A percentile compares a stretch with the other conserved stretches of the same genome.
Conservation (phyloP, 2,888 invertebrate genomes). For the Coleophora flavipennella region DNA sequence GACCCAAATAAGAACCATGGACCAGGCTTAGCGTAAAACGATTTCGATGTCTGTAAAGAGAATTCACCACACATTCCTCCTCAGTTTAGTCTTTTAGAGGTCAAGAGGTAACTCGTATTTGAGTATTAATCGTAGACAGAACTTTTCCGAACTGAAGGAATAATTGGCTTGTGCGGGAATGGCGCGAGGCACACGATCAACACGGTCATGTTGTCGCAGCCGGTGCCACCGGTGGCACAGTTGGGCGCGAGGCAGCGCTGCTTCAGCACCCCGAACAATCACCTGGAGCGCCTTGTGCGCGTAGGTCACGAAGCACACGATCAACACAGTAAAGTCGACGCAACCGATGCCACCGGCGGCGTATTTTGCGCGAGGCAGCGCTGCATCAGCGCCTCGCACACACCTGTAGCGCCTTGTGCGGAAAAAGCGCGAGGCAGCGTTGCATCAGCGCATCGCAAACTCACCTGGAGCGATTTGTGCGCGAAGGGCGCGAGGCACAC, state of each 20-base stretch:
- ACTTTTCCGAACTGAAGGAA: too few species aligned
- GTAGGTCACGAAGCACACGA: constrained; percentile 80
- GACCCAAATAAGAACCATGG: too few species aligned
- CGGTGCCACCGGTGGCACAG: constrained; percentile 96
- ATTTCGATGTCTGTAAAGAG: too few species aligned
- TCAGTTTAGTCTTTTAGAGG: too few species aligned
- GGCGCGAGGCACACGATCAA: constrained; percentile 84
- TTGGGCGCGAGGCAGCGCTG: too few species aligned
- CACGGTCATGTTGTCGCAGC: constrained; percentile 99
- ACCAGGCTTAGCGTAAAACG: too few species aligned
- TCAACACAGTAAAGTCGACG: constrained; percentile 98
- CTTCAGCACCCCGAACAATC: too few species aligned
- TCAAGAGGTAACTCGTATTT: constrained; percentile 96
- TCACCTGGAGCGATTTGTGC: constrained; percentile 29
- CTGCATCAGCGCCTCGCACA: constrained; percentile 96
- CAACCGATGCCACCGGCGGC: constrained; percentile 97
- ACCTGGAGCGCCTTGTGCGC: too few species aligned
- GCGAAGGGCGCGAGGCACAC: constrained; percentile 79
- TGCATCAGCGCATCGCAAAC: constrained; percentile 97
- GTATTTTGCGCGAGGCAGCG: constrained; percentile 96
- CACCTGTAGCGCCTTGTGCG: constrained; percentile 63
- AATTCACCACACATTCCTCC: too few species aligned
- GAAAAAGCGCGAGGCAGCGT: constrained; percentile 96
- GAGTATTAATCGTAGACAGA: constrained; percentile 93
- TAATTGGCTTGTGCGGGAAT: constrained; percentile 39